phyloP scores from a whole-genome alignment of 2,797 vertebrate species.

The Clarias pachynema region DNA sequence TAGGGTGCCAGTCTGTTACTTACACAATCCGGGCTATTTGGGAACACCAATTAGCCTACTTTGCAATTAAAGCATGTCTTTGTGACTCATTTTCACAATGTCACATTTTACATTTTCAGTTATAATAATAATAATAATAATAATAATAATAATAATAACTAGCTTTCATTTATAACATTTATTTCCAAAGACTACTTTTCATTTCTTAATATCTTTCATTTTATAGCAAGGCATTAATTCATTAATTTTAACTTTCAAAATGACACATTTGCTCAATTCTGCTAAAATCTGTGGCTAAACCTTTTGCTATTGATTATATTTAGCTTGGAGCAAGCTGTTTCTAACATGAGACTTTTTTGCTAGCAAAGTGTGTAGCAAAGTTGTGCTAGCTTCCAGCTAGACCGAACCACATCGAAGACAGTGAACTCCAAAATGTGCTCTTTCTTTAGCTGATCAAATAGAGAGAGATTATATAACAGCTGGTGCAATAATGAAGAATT shows the following conservation, averaged over 20 bases:
- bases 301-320: not conserved
- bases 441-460: not conserved
- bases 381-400: not conserved
- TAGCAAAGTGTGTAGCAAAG: not conserved
- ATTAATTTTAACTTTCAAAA: not conserved
- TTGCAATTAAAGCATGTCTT: too few relatives aligned
- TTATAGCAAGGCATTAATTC: too few relatives aligned
- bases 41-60: too few relatives aligned
- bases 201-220: not conserved
- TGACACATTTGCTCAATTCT: not conserved
- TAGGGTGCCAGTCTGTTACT: too few relatives aligned
- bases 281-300: not conserved
- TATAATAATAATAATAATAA: too few relatives aligned
- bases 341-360: not conserved
- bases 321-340: not conserved
- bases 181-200: not conserved
- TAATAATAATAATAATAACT: not conserved
- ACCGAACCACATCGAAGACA: not conserved
- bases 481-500: not conserved
- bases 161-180: not conserved
- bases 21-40: too few relatives aligned
- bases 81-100: too few relatives aligned
- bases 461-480: not conserved
- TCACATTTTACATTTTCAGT: not conserved
- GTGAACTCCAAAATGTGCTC: not conserved